Percentiles rank a stretch among this genome's conserved stretches.
Conservation (phyloP, 2,888 invertebrate species). For the Brachylomia viminalis region DNA sequence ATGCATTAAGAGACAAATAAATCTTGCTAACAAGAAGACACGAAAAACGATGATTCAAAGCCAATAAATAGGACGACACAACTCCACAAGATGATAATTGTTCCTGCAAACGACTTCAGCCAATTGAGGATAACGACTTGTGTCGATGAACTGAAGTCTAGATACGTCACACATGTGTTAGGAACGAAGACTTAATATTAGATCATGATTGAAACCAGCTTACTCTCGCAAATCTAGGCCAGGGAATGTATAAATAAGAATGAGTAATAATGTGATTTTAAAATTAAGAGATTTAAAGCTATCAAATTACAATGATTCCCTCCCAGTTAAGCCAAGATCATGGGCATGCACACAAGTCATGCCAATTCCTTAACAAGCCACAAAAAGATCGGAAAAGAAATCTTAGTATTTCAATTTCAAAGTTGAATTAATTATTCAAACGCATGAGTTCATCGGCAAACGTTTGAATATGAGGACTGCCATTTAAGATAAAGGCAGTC, state of each 20-base stretch:
- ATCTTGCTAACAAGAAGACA: conserved; percentile 70
- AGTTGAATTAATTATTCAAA: conserved; percentile 15
- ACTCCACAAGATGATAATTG: conserved; percentile 82
- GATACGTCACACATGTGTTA: conserved; percentile 62
- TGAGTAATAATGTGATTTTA: conserved; percentile 27
- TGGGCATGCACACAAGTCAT: background rate
- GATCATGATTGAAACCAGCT: conserved; percentile 46
- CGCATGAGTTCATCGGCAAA: conserved; percentile 46
- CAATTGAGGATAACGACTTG: conserved; percentile 82
- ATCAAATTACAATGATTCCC: conserved; percentile 13
- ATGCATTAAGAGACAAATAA: conserved; percentile 57
- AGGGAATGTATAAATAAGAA: conserved; percentile 37
- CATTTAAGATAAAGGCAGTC: conserved; percentile 50
- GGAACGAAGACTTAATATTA: conserved; percentile 61
- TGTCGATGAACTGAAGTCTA: conserved; percentile 80
- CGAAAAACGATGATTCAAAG: conserved; percentile 79
- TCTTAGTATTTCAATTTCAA: conserved; percentile 6
- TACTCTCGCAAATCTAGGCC: conserved; percentile 38
- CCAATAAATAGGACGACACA: conserved; percentile 75
- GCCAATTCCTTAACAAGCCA: background rate
- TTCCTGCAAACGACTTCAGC: conserved; percentile 76
- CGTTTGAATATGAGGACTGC: conserved; percentile 34
- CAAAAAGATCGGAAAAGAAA: background rate
- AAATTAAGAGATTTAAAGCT: background rate
- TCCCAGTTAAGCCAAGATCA: background rate